Base-by-base conservation (phyloP, 2,113 vertebrate species). In the Stegastes partitus region DNA sequence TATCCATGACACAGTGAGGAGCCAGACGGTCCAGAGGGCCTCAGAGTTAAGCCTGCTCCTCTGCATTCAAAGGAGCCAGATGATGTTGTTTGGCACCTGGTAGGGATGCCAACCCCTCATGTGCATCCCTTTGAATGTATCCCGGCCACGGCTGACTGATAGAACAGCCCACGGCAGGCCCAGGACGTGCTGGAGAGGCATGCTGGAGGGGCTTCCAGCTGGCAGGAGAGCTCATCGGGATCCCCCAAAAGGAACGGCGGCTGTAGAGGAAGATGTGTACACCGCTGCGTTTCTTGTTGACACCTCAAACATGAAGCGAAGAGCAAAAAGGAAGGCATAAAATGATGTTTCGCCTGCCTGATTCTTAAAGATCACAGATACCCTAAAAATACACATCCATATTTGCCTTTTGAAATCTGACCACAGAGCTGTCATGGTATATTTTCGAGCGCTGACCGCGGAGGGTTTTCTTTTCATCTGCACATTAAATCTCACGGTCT, bases 1-100 rank as follows among this genome's bases (percentile, higher is more conserved):
- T 78, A 15, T 75, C 42, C 1, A 4, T 76, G 58, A 70, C 66
- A 70, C 74, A 74, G 71, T 1, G 26, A 65, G 16, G 45, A 74
- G 70, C 65, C 21, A 56, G 56, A 23, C 26, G 22, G 58, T 55
- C 47, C 74, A 79, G 7, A 63, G 68, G 49, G 65, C 54, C 44
- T 67, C 22, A 2, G 49, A 69, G 66, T 81, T 83, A 81, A 80
- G 55, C 69, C 53, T 18, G 34, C 77, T 78, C 49, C 73, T 59
- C 31, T 68, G 63, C 63, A 65, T 80, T 71, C 50, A 59, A 50
- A 65, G 12, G 22, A 54, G 62, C 82, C 74, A 79, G 80, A 57
- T 79, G 63, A 82, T 67, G 77, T 79, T 74, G 57, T 76, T 74
- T 71, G 68, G 74, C 71, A 73, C 49, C 70, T 68, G 65, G 44